phyloP scores from a whole-genome alignment of 2,113 vertebrate genomes.

The Pterocles burchelli region DNA sequence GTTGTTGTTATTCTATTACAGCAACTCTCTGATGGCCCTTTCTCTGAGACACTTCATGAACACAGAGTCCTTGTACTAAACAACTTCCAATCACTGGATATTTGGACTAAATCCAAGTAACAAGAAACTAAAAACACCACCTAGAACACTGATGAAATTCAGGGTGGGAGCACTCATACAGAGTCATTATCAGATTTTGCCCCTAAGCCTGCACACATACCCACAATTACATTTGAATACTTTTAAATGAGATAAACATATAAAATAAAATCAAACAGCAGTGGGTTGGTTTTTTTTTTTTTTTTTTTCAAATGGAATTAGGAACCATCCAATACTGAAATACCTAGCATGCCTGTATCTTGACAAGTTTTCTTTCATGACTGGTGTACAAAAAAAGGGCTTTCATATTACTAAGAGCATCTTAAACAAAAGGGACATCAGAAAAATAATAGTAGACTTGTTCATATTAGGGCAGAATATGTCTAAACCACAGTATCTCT shows the following conservation, averaged over 20 bases:
- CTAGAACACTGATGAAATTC: neutral
- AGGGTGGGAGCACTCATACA: neutral
- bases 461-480: slow-evolving; percentile 44
- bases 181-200: neutral
- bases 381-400: neutral
- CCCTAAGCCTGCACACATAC: neutral
- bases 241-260: neutral
- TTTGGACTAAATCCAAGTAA: neutral
- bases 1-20: neutral
- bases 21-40: neutral
- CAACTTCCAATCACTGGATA: neutral
- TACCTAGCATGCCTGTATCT: neutral
- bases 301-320: neutral
- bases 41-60: neutral
- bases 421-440: slow-evolving; percentile 54
- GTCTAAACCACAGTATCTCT: slow-evolving; percentile 73
- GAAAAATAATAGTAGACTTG: slow-evolving; percentile 63
- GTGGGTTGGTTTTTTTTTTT: too few species aligned
- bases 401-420: slow-evolving; percentile 23
- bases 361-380: neutral
- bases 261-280: neutral
- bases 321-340: neutral
- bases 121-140: neutral
- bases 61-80: neutral
- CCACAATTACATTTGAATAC: neutral